These are phyloP conservation scores for Apotomis turbidana DNA, from an alignment of 2,888 invertebrate genomes.

Conservation along the genomic window DNA sequence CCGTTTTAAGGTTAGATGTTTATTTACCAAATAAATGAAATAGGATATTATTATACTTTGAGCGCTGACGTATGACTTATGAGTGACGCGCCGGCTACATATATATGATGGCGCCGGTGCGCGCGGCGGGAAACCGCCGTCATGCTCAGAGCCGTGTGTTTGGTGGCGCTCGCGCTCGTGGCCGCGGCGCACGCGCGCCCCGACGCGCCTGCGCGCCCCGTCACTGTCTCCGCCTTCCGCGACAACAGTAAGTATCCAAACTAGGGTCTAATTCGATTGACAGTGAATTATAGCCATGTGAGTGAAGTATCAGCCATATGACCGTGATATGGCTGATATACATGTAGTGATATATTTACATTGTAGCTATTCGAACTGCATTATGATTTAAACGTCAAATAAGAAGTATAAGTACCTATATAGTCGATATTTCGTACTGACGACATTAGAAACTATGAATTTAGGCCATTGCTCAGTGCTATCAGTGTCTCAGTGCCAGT, in stretches of 20 bases:
- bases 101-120: conserved; percentile 24
- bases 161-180: conserved; percentile 27
- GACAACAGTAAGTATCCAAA: conserved; percentile 13
- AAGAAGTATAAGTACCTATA: too few relatives aligned
- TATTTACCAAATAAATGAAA: neutral
- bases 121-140: conserved; percentile 22
- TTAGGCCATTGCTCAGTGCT: neutral
- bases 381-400: too few relatives aligned
- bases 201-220: conserved; percentile 15
- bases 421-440: too few relatives aligned
- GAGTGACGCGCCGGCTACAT: conserved; percentile 17
- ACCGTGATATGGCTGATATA: too few relatives aligned
- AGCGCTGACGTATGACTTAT: neutral
- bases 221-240: neutral
- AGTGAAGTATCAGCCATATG: too few relatives aligned
- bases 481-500: conserved; percentile 2
- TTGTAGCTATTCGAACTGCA: too few relatives aligned
- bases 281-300: too few relatives aligned
- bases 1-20: neutral
- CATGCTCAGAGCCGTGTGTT: conserved; percentile 29
- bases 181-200: conserved; percentile 31
- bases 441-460: too few relatives aligned
- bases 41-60: neutral
- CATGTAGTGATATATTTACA: too few relatives aligned
- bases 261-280: too few relatives aligned